Evolutionary conservation across 2,888 invertebrate genomes (phyloP).

Genomic region (Bruchidius siliquastri): DNA sequence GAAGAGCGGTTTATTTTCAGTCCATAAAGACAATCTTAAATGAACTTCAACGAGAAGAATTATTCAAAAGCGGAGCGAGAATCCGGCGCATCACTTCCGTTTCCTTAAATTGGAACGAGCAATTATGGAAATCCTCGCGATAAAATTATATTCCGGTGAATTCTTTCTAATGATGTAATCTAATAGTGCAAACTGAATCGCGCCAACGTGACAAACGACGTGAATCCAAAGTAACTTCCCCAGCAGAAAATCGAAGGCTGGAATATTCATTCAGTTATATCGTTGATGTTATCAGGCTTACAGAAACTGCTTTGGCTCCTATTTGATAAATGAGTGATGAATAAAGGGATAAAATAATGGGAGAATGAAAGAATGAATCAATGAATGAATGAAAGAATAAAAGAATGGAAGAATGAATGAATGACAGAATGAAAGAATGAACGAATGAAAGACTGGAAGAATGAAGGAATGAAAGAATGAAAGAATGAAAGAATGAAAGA

Average conservation of each 20-base stretch:
- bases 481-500: too few species aligned
- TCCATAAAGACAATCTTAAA: background rate
- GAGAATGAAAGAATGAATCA: too few species aligned
- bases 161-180: background rate
- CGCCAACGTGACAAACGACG: background rate
- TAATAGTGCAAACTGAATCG: background rate
- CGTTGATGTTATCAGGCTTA: too few species aligned
- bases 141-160: background rate
- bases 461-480: too few species aligned
- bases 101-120: background rate
- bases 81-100: background rate
- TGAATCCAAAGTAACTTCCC: background rate
- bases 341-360: too few species aligned
- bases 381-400: too few species aligned
- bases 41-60: background rate
- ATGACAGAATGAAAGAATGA: too few species aligned
- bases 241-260: background rate
- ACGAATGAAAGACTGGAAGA: too few species aligned
- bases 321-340: too few species aligned
- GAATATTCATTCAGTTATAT: too few species aligned
- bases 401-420: too few species aligned
- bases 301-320: too few species aligned
- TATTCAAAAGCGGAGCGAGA: background rate
- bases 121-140: background rate
- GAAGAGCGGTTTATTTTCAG: background rate